Evolutionary conservation across 2,888 invertebrate species (phyloP), one percentile per base, ranked within the genome.

Genomic region (Halocaridina rubra): DNA sequence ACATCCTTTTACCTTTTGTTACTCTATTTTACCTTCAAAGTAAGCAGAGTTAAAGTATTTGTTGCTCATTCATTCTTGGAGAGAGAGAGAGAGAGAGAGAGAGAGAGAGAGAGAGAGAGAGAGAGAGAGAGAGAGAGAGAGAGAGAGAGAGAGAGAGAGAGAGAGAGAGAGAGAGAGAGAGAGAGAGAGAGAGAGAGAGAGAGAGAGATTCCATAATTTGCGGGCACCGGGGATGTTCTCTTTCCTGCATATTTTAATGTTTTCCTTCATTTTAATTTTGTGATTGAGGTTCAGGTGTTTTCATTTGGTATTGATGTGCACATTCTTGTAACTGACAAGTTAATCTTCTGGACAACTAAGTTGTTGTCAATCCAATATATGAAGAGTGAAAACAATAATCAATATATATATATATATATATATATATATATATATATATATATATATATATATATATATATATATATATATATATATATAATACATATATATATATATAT

Each of bases 261-360:
- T 69, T 19, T 72, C 72, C 27, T 46, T 71, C 30, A 80, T 71
- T 59, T 80, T 80, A 80, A 69, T 80, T 29, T 71, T 71, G 22
- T 80, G 71, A 46, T 72, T 71, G 3, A n/a, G 22, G 3, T n/a
- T 2, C 2, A 61, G 19, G 8, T 61, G 19, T 1, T 61, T 7
- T 7, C 5, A 1, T 1, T 8, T 61, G 8, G 3, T 61, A 13
- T 61, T 16, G 19, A 3, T 1, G 19, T 7, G 10, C 24, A 8
- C 24, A 13, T 10, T 61, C n/a, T 61, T 16, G 3, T n/a, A 8
- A 3, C 61, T 61, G 3, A 8, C 10, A 16, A 24, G n/a, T 61
- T 24, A 16, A 13, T 61, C n/a, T 61, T 16, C 1, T 1, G 8
- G 3, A 1, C 8, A 8, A 24, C 3, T 19, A 10, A 10, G 8